Evolutionary conservation across 2,113 vertebrate genomes (phyloP), one percentile per base, ranked within the genome.

Genomic region (Peromyscus californicus): DNA sequence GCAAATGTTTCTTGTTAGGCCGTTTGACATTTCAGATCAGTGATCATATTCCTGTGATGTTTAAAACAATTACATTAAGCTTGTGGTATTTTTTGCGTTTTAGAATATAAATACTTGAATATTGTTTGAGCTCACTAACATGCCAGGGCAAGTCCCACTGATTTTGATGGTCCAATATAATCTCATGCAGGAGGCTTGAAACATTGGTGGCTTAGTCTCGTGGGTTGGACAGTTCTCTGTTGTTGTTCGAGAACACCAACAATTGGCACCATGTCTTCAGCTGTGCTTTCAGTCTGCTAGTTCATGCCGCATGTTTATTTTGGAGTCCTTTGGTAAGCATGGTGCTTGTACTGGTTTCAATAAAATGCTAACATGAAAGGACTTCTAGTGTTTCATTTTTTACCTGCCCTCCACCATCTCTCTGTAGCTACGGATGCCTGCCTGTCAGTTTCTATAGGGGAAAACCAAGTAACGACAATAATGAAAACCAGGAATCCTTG

Each of bases 341-440:
- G 98, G 98, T 99, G 98, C 98, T 98, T 99, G 98, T 99, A 98
- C 98, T 98, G 98, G 97, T 98, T 98, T 98, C 97, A 98, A 99
- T 98, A 99, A 99, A 99, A 98, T 90, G 96, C 98, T 98, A 98
- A 98, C 98, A 97, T 86, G 86, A 97, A 97, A 97, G 75, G 21
- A 96, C 63, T 87, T 91, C 1, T 2, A 39, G 42, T 15, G 89
- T 95, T 90, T 97, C 69, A 17, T 96, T 97, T 91, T 45, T 91
- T 48, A 65, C 51, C 86, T 42, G 1, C 36, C 8, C 48, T 63
- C 12, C 70, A 84, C n/a, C 61, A 0, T 54, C 33, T 33, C 36
- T 95, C 87, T 86, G 48, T 57, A 70, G 16, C 96, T 95, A 11
- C 70, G 45, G 0, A 57, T 87, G 63, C 67, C 31, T 90, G 16